A percentile compares a stretch with the other conserved stretches of the same genome.
These are phyloP conservation scores for Zygaena filipendulae DNA, from an alignment of 2,888 invertebrate genomes.

Conservation along the genomic window DNA sequence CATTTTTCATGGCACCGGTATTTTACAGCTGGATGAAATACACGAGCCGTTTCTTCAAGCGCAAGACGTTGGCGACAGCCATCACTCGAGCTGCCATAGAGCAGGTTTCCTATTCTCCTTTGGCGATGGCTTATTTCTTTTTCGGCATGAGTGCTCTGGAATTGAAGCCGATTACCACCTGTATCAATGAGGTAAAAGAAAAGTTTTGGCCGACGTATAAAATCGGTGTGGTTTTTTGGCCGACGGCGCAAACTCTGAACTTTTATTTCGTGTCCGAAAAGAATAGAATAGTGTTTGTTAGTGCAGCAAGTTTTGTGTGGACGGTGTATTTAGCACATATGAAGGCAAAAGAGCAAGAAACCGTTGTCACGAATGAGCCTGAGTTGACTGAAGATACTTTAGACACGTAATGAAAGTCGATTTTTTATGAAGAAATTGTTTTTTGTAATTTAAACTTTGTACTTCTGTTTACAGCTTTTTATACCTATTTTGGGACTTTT, in stretches of 20 bases:
- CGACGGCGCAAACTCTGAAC: conserved; percentile 77
- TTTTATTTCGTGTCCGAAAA: conserved; percentile 76
- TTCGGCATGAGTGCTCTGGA: conserved; percentile 80
- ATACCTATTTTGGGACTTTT: too few species aligned
- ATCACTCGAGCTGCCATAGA: conserved; percentile 65
- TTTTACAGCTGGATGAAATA: conserved; percentile 79
- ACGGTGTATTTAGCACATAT: conserved; percentile 82
- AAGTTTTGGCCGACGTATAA: conserved; percentile 81
- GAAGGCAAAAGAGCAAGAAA: conserved; percentile 67
- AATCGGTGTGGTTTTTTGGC: conserved; percentile 76
- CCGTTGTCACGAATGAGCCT: too few species aligned
- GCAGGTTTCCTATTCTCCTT: conserved; percentile 77
- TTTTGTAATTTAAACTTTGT: too few species aligned
- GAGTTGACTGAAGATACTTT: too few species aligned
- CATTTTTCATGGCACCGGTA: conserved; percentile 81
- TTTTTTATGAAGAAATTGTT: conserved; percentile 3
- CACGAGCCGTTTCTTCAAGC: conserved; percentile 34
- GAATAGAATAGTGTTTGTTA: conserved; percentile 79
- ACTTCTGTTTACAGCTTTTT: too few species aligned
- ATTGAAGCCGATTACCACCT: conserved; percentile 68
- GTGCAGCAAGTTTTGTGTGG: conserved; percentile 79
- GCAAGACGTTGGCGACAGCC: conserved; percentile 29
- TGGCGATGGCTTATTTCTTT: conserved; percentile 79
- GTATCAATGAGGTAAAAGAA: conserved; percentile 73
- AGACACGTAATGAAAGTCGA: too few species aligned